Conservation (phyloP, 92 coral and sea anemone genomes). For the Zoanthus gigantus region DNA sequence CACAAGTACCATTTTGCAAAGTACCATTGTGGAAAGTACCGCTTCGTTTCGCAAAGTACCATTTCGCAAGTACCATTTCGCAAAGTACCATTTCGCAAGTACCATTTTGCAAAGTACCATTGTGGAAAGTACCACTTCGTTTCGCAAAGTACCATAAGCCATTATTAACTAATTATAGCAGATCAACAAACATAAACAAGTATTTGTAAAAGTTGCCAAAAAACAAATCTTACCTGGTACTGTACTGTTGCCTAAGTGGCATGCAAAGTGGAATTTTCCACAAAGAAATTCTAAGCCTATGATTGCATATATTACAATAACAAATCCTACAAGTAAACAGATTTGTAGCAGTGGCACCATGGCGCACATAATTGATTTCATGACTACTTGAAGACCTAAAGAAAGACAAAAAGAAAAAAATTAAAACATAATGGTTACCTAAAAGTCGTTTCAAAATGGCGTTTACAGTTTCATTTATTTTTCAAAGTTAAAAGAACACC, state of each 20-base stretch:
- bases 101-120: no score
- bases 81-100: no score
- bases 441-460: not conserved
- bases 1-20: no score
- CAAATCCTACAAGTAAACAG: slow-evolving; percentile 99
- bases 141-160: no score
- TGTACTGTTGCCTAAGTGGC: slow-evolving; percentile 62
- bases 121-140: no score
- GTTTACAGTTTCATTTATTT: not conserved
- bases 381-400: slow-evolving; percentile 98
- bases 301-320: slow-evolving; percentile 97
- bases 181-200: no score
- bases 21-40: no score
- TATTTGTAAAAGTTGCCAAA: not conserved
- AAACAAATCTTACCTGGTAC: not conserved
- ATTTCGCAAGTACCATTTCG: no score
- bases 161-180: no score
- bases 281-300: slow-evolving; percentile 98
- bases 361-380: slow-evolving; percentile 99
- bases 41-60: no score
- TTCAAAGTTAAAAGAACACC: not conserved
- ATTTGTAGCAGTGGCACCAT: slow-evolving; percentile 98
- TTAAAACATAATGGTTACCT: not conserved
- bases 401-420: slow-evolving; percentile 15
- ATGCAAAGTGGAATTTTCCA: slow-evolving; percentile 87